Conservation (phyloP, 1,140 invertebrate genomes). For the Neotoxoptera formosana region DNA sequence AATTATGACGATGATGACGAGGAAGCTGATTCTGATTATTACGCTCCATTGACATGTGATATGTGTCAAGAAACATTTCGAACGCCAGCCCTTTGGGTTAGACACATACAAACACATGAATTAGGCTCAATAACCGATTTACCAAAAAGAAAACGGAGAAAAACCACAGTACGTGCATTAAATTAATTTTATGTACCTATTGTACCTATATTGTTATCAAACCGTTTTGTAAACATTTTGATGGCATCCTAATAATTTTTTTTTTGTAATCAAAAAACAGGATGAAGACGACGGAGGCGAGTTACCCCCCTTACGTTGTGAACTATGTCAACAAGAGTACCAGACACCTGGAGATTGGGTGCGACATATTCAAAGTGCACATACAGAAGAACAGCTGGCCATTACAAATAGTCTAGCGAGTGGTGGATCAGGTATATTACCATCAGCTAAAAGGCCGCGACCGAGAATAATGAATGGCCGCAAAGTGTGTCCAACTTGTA, state of each 20-base stretch:
- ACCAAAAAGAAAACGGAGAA: conserved; percentile 60
- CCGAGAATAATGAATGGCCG: conserved; percentile 64
- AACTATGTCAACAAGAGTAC: conserved; percentile 82
- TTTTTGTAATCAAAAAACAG: conserved; percentile 61
- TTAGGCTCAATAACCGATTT: conserved; percentile 60
- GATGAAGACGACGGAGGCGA: conserved; percentile 69
- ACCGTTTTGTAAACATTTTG: neutral
- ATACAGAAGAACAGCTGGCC: conserved; percentile 83
- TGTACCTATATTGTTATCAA: neutral
- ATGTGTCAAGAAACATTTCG: conserved; percentile 84
- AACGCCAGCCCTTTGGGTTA: conserved; percentile 80
- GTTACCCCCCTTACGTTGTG: conserved; percentile 76
- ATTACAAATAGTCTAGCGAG: conserved; percentile 79
- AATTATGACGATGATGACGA: conserved; percentile 63
- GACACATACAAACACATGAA: conserved; percentile 72
- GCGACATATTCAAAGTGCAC: conserved; percentile 80
- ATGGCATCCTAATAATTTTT: neutral
- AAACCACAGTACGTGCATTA: conserved; percentile 36
- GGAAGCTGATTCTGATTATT: conserved; percentile 63
- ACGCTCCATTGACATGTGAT: conserved; percentile 80
- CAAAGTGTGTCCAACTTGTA: conserved; percentile 75
- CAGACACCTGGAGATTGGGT: conserved; percentile 84
- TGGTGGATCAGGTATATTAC: conserved; percentile 65
- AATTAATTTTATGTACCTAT: neutral
- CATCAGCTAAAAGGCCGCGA: conserved; percentile 30